These are phyloP conservation scores for Rhodinocichla rosea DNA, from an alignment of 2,113 vertebrate species.

Conservation along the genomic window DNA sequence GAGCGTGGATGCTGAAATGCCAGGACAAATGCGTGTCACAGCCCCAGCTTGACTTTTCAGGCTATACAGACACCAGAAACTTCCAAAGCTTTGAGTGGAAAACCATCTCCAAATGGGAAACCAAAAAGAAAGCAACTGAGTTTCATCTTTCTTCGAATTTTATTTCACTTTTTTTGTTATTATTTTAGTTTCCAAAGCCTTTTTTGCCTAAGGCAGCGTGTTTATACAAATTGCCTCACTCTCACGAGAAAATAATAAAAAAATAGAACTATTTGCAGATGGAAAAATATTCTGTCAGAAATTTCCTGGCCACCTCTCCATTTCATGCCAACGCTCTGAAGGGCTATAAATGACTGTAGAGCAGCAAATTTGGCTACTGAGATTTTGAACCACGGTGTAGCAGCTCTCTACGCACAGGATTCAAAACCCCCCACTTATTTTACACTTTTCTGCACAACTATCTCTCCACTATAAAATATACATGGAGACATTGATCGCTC, in stretches of 20 bases:
- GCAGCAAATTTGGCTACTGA: slow-evolving; percentile 11
- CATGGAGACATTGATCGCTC: background rate
- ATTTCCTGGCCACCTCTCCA: slow-evolving; percentile 22
- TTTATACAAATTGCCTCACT: background rate
- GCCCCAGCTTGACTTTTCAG: background rate
- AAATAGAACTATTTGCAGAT: background rate
- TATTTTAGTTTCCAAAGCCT: background rate
- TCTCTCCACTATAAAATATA: slow-evolving; percentile 32
- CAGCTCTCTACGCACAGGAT: background rate
- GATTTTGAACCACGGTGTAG: background rate
- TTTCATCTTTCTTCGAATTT: background rate
- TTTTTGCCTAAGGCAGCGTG: background rate
- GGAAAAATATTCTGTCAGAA: slow-evolving; percentile 28
- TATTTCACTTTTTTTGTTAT: background rate
- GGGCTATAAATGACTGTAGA: background rate
- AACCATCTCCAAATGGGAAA: background rate
- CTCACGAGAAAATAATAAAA: background rate
- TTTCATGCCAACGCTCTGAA: background rate
- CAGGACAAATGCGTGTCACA: background rate
- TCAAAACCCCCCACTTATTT: background rate
- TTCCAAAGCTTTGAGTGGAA: background rate
- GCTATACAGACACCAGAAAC: background rate
- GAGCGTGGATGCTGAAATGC: background rate
- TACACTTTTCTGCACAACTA: background rate
- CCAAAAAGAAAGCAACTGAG: background rate